These are phyloP conservation scores for Patella depressa DNA, from an alignment of 2,888 invertebrate species.

Conservation along the genomic window DNA sequence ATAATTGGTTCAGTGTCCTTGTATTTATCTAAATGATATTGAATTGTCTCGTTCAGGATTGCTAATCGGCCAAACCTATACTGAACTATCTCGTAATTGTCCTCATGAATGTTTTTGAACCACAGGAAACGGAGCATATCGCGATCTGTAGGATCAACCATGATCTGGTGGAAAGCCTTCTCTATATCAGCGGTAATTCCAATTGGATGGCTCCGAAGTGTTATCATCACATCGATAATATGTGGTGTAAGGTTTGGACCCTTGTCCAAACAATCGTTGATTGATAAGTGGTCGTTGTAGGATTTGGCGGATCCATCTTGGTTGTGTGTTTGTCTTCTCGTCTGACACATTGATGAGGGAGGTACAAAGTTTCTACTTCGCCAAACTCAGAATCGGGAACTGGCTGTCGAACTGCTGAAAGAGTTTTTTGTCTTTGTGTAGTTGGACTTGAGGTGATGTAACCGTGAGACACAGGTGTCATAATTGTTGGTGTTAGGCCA, in stretches of 20 bases:
- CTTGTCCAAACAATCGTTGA: conserved; percentile 10
- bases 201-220: neutral
- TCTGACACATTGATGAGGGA: conserved; percentile 9
- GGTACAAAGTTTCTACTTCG: neutral
- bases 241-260: conserved; percentile 12
- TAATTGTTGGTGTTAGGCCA: neutral
- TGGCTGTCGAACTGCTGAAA: neutral
- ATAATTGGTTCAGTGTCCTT: neutral
- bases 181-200: conserved; percentile 12
- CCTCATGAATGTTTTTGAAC: neutral
- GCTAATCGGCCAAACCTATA: conserved; percentile 2
- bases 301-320: conserved; percentile 14
- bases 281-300: neutral
- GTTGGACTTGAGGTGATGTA: neutral
- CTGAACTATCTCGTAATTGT: neutral
- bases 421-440: neutral
- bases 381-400: neutral
- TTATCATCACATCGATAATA: conserved; percentile 6
- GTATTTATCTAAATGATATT: neutral
- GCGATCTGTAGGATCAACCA: neutral
- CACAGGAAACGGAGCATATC: neutral
- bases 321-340: conserved; percentile 14
- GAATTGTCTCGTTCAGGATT: neutral
- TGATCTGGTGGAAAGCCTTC: conserved; percentile 17
- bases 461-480: conserved; percentile 1